A percentile compares a stretch with the other conserved stretches of the same genome.
Evolutionary conservation across 92 coral and sea anemone species (phyloP).

Genomic region (Zoanthus solanderi): DNA sequence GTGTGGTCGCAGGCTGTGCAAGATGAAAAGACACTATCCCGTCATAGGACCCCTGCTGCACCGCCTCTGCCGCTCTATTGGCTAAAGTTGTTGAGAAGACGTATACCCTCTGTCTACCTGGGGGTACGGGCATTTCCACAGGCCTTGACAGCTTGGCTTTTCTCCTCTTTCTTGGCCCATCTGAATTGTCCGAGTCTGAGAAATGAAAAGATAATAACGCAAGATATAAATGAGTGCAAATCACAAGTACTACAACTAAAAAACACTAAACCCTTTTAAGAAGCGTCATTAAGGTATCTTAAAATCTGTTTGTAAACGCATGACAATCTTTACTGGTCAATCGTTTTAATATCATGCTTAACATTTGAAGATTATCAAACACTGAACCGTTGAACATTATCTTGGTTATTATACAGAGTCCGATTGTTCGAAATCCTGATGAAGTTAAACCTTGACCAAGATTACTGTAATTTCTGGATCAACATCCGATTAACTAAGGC

Average conservation of each 20-base stretch:
- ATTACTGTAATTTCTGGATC: no score
- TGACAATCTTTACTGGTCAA: no score
- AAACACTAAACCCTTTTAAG: not conserved
- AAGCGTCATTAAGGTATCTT: no score
- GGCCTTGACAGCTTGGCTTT: conserved; percentile 66
- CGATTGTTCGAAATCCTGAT: no score
- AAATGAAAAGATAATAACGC: not conserved
- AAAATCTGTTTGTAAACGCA: no score
- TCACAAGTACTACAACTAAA: not conserved
- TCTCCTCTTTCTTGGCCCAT: conserved; percentile 84
- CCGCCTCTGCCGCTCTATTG: conserved; percentile 97
- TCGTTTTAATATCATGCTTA: no score
- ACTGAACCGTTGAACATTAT: no score
- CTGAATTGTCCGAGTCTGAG: conserved; percentile 95
- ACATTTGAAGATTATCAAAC: no score
- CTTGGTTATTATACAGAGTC: no score
- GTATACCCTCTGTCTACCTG: conserved; percentile 81
- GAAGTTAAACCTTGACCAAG: no score
- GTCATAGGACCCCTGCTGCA: conserved; percentile 86
- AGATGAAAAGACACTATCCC: conserved; percentile 89
- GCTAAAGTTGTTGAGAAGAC: conserved; percentile 99
- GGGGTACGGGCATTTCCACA: conserved; percentile 79
- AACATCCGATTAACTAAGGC: no score
- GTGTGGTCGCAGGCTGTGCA: conserved; percentile 88
- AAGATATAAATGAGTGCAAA: not conserved